A percentile compares a stretch with the other conserved stretches of the same genome.
Evolutionary conservation across 2,797 vertebrate species (phyloP).

Genomic region (Girardinus metallicus): DNA sequence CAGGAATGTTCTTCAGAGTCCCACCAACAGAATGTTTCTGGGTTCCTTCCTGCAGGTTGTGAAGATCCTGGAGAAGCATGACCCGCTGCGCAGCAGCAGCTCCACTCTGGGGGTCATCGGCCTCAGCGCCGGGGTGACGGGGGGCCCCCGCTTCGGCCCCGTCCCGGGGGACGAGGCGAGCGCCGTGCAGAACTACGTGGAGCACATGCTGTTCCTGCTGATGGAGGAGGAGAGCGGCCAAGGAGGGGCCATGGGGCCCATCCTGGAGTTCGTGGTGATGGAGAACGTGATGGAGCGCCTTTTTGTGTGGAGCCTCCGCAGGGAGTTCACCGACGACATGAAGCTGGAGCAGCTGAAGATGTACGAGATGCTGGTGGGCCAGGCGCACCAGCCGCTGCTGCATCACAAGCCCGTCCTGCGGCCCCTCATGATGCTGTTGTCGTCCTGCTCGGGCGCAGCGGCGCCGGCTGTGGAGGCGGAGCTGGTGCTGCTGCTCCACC

Average conservation of each 20-base stretch:
- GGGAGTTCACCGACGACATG: conserved; percentile 95
- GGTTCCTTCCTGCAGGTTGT: conserved; percentile 83
- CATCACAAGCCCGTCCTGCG: conserved; percentile 96
- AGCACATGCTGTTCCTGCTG: conserved; percentile 95
- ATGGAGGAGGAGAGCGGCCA: conserved; percentile 92
- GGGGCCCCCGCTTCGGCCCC: conserved; percentile 68
- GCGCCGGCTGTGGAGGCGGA: conserved; percentile 87
- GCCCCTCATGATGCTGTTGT: conserved; percentile 97
- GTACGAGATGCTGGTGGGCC: conserved; percentile 95
- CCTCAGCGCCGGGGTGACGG: conserved; percentile 34
- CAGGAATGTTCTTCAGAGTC: background rate
- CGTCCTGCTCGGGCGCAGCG: conserved; percentile 88
- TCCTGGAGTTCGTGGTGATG: conserved; percentile 96
- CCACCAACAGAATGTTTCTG: background rate
- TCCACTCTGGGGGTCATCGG: conserved; percentile 57
- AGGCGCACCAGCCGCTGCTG: conserved; percentile 93
- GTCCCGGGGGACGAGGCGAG: conserved; percentile 93
- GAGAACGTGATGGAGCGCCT: conserved; percentile 99
- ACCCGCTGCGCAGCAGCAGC: conserved; percentile 88
- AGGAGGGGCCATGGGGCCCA: conserved; percentile 93
- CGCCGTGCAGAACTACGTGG: conserved; percentile 97
- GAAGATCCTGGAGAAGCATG: conserved; percentile 96
- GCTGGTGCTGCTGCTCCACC: conserved; percentile 92
- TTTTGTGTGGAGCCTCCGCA: conserved; percentile 95
- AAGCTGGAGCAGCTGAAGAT: conserved; percentile 97